Conservation (phyloP, 2,113 vertebrate genomes). For the Pterophyllum scalare region DNA sequence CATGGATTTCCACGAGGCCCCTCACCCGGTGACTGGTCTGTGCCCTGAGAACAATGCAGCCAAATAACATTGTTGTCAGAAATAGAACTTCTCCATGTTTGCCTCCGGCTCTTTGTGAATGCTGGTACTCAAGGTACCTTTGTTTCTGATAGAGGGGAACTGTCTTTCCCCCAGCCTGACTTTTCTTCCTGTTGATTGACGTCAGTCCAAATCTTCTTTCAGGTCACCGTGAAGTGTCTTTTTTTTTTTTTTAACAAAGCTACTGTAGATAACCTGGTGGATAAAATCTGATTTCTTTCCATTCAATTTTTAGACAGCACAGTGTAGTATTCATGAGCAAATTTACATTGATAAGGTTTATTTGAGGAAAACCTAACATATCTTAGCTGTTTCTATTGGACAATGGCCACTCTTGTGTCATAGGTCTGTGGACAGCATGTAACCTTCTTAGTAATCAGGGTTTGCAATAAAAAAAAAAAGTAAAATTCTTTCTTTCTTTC, state of each 20-base stretch:
- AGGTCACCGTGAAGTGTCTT: slow-evolving; percentile 30
- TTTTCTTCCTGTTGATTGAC: slow-evolving; percentile 71
- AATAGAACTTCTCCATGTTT: slow-evolving; percentile 56
- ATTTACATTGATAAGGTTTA: neutral
- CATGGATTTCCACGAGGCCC: slow-evolving; percentile 3
- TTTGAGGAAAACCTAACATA: neutral
- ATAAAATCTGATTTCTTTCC: neutral
- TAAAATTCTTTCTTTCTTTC: slow-evolving; percentile 12
- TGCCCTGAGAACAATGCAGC: slow-evolving; percentile 61
- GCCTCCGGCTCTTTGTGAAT: slow-evolving; percentile 33
- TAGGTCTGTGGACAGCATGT: neutral
- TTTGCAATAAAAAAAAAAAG: neutral
- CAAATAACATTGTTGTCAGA: slow-evolving; percentile 49
- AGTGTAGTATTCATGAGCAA: neutral
- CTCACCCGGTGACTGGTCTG: slow-evolving; percentile 7
- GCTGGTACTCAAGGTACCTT: slow-evolving; percentile 32
- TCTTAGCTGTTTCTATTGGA: neutral
- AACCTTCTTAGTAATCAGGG: neutral
- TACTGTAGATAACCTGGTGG: neutral
- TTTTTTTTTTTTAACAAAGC: slow-evolving; percentile 5
- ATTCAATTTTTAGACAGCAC: neutral
- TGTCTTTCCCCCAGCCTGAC: slow-evolving; percentile 24
- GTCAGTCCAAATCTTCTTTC: slow-evolving; percentile 32
- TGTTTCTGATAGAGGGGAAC: slow-evolving; percentile 34
- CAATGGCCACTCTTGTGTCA: slow-evolving; percentile 15